Conservation (phyloP, 2,888 invertebrate species). For the Andricus quercusramuli region DNA sequence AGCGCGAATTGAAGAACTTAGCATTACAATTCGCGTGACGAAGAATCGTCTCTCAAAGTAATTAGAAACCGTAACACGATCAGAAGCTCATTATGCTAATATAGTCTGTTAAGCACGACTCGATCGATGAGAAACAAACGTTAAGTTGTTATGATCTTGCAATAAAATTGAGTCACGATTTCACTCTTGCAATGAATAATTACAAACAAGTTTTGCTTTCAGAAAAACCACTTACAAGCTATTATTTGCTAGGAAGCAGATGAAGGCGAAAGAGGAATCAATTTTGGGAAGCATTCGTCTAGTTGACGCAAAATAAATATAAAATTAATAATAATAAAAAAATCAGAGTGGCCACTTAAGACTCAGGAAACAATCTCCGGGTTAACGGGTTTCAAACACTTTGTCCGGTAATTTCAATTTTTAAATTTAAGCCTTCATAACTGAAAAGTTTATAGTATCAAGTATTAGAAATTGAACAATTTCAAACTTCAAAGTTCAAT, state of each 20-base stretch:
- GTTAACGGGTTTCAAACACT: too few relatives aligned
- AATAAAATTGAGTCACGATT: not conserved
- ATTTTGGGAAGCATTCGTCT: slow-evolving; percentile 6
- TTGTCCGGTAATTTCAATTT: too few relatives aligned
- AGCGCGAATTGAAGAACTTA: not conserved
- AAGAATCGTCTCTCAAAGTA: not conserved
- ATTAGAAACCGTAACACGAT: not conserved
- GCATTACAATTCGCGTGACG: not conserved
- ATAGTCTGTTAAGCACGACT: not conserved
- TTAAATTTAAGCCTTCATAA: too few relatives aligned
- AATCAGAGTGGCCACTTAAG: too few relatives aligned
- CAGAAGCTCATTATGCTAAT: not conserved
- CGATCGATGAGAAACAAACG: not conserved
- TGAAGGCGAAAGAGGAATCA: not conserved
- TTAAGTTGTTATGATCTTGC: not conserved
- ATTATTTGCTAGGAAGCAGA: not conserved
- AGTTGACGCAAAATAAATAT: not conserved
- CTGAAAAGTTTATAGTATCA: too few relatives aligned
- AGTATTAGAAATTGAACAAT: too few relatives aligned
- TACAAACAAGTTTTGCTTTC: not conserved
- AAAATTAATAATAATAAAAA: not conserved
- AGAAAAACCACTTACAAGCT: not conserved
- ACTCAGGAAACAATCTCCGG: too few relatives aligned
- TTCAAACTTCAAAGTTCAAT: too few relatives aligned
- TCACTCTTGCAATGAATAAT: not conserved